Percentiles rank a stretch among this genome's conserved stretches.
Evolutionary conservation across 2,888 invertebrate species (phyloP).

Genomic region (Amphipoea oculea): DNA sequence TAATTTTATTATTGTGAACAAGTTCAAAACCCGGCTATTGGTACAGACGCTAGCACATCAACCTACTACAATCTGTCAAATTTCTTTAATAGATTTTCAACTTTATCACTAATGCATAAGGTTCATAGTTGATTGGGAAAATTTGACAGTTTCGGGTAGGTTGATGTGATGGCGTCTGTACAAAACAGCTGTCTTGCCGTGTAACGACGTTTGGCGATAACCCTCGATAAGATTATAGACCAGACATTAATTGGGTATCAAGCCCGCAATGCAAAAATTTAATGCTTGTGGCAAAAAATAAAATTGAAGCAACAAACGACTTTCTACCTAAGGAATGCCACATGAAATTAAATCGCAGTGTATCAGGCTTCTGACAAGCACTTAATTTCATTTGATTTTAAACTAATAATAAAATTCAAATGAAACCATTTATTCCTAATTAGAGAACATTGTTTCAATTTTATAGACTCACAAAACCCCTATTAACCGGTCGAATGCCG

Average conservation of each 20-base stretch:
- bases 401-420: not conserved
- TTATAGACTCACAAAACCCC: not conserved
- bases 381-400: not conserved
- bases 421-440: not conserved
- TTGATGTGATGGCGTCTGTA: no score
- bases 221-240: not conserved
- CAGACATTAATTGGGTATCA: not conserved
- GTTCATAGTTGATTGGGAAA: no score
- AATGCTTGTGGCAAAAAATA: not conserved
- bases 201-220: not conserved
- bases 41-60: not conserved
- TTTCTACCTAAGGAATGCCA: not conserved
- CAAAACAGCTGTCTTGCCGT: not conserved
- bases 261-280: no score
- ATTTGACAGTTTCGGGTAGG: no score
- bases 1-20: not conserved
- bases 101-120: no score
- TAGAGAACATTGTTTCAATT: not conserved
- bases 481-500: not conserved
- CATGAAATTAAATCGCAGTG: not conserved
- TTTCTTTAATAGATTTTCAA: no score
- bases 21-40: slow-evolving; percentile 17
- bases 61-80: no score
- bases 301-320: not conserved
- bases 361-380: not conserved